Evolutionary conservation across 2,113 vertebrate species (phyloP), one percentile per base, ranked within the genome.

Genomic region (Grammomys surdaster): DNA sequence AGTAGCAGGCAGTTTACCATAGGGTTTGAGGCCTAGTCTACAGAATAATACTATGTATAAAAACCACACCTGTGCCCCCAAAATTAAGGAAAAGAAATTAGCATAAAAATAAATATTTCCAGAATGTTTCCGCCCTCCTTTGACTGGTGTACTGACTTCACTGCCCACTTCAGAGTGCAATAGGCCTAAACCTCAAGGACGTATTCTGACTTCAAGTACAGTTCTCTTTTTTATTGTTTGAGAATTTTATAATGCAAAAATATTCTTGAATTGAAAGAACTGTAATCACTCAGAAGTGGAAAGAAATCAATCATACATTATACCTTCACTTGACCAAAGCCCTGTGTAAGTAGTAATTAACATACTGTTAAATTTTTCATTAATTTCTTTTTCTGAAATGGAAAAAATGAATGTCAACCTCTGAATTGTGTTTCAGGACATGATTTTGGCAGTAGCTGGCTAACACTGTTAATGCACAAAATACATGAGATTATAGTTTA

Each of bases 401-500:
- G 28, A 46, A 89, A 90, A 87, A 84, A 40, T 48, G 48, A 73
- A 88, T 76, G 20, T 56, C 76, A 88, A 17, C 26, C 43, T n/a
- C 3, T 67, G 69, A 93, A 87, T 8, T 78, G 13, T 60, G 31
- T 46, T 78, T 82, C 5, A n/a, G 75, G 31, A 48, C 4, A n/a
- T 86, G 48, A 48, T 40, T 81, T 90, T 65, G 43, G 26, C 22
- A 24, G 14, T 56, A 90, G 17, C 36, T 43, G 87, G 3, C 28
- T 54, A 86, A 86, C 28, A 89, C 78, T 7, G 82, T 86, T 80
- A 94, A 36, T 46, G 67, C 40, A 36, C 13, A 63, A 69, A 76
- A 91, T 60, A 46, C 14, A 85, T 81, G 94, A 76, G 10, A 89
- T 93, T 84, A 67, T 73, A 4, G 3, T 67, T 88, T 73, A 93